Conservation (phyloP, 2,888 invertebrate genomes). For the Hyles lineata region DNA sequence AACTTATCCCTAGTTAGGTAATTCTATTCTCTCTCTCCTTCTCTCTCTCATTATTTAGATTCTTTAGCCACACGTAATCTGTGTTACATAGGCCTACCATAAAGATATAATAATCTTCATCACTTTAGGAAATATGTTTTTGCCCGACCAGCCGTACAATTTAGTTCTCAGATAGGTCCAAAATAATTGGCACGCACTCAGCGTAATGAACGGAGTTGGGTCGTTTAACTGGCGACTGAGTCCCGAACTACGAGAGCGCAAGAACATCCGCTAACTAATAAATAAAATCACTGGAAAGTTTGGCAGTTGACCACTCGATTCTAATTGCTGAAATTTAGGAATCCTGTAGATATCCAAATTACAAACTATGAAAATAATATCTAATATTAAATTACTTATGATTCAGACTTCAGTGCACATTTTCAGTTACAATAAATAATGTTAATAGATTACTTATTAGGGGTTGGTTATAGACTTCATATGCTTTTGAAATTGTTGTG, state of each 20-base stretch:
- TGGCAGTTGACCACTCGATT: not conserved
- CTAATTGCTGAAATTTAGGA: not conserved
- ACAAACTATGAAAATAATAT: not conserved
- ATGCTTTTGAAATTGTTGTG: no score
- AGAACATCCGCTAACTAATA: not conserved
- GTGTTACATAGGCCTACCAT: no score
- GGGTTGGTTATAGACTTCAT: no score
- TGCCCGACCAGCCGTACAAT: slow-evolving; percentile 34
- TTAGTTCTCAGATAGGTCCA: not conserved
- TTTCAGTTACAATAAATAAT: no score
- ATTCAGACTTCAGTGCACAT: no score
- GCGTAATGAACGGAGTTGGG: slow-evolving; percentile 23
- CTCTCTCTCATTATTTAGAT: no score
- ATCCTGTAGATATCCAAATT: not conserved
- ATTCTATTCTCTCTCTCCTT: no score
- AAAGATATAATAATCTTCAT: no score
- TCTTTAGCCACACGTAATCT: no score
- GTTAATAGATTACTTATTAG: no score
- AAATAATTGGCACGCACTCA: slow-evolving; percentile 21
- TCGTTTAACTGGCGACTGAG: not conserved
- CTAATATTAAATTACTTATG: no score
- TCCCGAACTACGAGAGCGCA: slow-evolving; percentile 23
- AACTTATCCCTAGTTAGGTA: no score
- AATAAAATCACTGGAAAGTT: slow-evolving; percentile 19
- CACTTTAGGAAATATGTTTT: not conserved